Conservation (phyloP, 2,113 vertebrate genomes). For the Leptobrachium leishanense region DNA sequence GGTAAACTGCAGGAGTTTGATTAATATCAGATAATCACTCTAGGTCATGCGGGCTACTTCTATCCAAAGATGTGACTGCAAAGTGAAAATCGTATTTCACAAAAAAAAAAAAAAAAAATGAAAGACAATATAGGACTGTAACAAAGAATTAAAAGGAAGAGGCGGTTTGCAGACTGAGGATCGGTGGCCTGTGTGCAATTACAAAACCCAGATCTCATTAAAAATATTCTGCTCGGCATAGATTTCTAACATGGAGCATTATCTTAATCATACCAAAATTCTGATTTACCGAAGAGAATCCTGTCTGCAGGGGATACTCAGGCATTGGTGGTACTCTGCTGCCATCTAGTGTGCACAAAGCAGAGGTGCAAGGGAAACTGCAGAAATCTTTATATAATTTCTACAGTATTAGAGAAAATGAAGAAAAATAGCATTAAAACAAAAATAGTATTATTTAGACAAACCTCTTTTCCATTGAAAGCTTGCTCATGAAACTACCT, state of each 20-base stretch:
- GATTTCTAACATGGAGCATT: neutral
- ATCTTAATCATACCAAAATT: neutral
- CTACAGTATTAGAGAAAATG: neutral
- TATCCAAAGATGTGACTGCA: neutral
- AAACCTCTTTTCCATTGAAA: too few species aligned
- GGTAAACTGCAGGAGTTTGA: slow-evolving; percentile 37
- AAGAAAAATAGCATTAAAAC: too few species aligned
- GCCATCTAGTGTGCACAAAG: slow-evolving; percentile 30
- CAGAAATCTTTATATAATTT: neutral
- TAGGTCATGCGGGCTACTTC: neutral
- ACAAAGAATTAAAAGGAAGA: neutral
- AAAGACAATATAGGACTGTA: slow-evolving; percentile 2
- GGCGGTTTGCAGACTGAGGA: neutral
- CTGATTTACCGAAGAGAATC: neutral
- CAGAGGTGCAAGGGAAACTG: neutral
- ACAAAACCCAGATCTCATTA: neutral
- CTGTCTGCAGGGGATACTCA: neutral
- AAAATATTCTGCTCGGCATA: neutral
- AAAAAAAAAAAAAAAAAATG: neutral
- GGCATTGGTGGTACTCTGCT: neutral
- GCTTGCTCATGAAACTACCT: too few species aligned
- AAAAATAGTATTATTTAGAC: too few species aligned
- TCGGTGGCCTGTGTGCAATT: neutral
- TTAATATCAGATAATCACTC: slow-evolving; percentile 38
- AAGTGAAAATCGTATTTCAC: neutral